These are phyloP conservation scores for Porphyrio hochstetteri DNA, from an alignment of 2,113 vertebrate species.

Conservation along the genomic window DNA sequence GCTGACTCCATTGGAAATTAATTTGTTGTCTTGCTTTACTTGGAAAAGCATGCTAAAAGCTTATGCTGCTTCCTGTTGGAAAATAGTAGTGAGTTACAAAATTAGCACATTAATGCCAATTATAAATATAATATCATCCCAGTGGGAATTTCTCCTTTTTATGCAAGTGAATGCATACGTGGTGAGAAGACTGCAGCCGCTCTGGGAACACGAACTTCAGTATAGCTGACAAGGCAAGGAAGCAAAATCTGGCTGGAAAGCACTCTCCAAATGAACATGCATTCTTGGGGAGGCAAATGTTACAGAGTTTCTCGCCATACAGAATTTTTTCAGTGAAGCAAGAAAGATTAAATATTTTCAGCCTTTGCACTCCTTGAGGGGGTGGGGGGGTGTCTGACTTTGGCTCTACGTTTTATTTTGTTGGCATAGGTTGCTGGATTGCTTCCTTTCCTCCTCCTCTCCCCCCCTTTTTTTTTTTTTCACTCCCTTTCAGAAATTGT, in stretches of 20 bases:
- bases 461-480: background rate
- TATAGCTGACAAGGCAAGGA: slow-evolving; percentile 14
- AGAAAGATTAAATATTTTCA: slow-evolving; percentile 25
- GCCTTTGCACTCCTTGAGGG: slow-evolving; percentile 9
- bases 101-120: slow-evolving; percentile 52
- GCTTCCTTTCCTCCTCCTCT: background rate
- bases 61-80: slow-evolving; percentile 50
- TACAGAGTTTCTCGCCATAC: background rate
- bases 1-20: slow-evolving; percentile 32
- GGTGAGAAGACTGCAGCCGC: background rate
- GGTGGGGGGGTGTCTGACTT: background rate
- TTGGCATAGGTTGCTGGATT: background rate
- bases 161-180: background rate
- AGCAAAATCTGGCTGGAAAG: background rate
- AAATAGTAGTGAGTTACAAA: slow-evolving; percentile 42
- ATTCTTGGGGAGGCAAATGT: background rate
- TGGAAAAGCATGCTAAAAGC: slow-evolving; percentile 23
- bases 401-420: background rate
- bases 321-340: background rate
- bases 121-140: slow-evolving; percentile 14
- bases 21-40: slow-evolving; percentile 52
- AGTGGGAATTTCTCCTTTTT: slow-evolving; percentile 5
- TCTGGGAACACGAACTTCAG: background rate
- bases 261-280: background rate
- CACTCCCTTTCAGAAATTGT: background rate